A percentile compares a stretch with the other conserved stretches of the same genome.
Conservation (phyloP, 2,888 invertebrate genomes). For the Ectemnius continuus region DNA sequence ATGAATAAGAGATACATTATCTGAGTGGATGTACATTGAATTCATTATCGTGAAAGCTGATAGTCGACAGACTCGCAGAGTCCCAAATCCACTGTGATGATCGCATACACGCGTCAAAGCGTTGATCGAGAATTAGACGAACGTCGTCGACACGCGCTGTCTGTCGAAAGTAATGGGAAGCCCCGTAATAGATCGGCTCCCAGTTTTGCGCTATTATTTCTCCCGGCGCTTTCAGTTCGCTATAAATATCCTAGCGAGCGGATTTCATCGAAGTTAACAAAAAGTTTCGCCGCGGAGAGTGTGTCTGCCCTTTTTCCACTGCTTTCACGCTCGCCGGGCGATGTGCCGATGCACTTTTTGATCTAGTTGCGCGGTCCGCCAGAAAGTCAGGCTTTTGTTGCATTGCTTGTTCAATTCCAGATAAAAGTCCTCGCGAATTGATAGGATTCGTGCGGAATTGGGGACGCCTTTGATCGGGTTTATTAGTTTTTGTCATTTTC, state of each 20-base stretch:
- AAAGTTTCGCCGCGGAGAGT: neutral
- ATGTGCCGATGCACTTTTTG: slow-evolving; percentile 29
- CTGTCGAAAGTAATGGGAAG: neutral
- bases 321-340: slow-evolving; percentile 49
- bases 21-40: slow-evolving; percentile 56
- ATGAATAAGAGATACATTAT: slow-evolving; percentile 53
- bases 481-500: neutral
- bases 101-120: neutral
- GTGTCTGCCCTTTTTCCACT: slow-evolving; percentile 20
- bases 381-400: slow-evolving; percentile 31
- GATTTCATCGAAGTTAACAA: neutral
- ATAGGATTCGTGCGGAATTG: no score
- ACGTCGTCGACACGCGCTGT: no score
- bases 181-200: neutral
- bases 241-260: neutral
- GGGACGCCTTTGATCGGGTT: no score
- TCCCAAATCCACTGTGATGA: neutral
- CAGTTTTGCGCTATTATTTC: neutral
- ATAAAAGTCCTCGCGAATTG: no score
- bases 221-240: neutral
- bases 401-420: neutral
- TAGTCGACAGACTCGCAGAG: slow-evolving; percentile 19
- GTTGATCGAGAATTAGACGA: no score
- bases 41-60: slow-evolving; percentile 56
- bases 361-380: slow-evolving; percentile 52